Base-by-base conservation (phyloP, 1,140 invertebrate species). In the Brachionus sp. region DNA sequence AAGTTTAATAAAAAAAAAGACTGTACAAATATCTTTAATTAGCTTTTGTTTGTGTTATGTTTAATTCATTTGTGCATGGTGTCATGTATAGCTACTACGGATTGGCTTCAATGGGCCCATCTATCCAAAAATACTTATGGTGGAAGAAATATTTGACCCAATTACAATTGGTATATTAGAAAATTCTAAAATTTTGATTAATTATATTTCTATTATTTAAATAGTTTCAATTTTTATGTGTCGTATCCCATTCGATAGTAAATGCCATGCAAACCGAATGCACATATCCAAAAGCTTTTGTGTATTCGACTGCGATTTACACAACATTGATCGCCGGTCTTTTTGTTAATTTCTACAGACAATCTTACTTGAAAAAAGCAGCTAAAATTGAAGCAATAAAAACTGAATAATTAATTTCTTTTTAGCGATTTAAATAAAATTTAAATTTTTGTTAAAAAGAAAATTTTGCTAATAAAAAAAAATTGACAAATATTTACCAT, bases 51-150 rank as follows among this genome's bases (percentile, higher is more conserved):
- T 85, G 86, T 84, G 84, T 85, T 84, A 84, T 86, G 84, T 83
- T 85, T 46, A 94, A 95, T 87, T 92, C 91, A 0, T 91, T 93
- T 80, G 92, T 95, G 0, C 93, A 95, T 86, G 89, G 92, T 12
- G 88, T 94, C 3, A 95, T 95, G 93, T 95, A 95, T 86, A 87
- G 90, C 23, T 93, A 95, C 86, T 95, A 95, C 86, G 87, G 89
- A 92, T 83, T 89, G 91, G 50, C 92, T 90, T 12, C 91, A 90
- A 2, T 91, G 91, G 89, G 87, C 86, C 70, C 88, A 16, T 68
- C 85, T 7, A 85, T 88, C 84, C 87, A 89, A 68, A 88, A 88
- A 42, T 89, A 89, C 77, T 85, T 90, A 6, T 90, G 88, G 88
- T 90, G 89, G 89, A 90, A 90, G 84, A 86, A 86, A 82, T 90